A percentile compares a stretch with the other conserved stretches of the same genome.
These are phyloP conservation scores for Pseudachorutes palmiensis DNA, from an alignment of 1,140 invertebrate genomes.

Conservation along the genomic window DNA sequence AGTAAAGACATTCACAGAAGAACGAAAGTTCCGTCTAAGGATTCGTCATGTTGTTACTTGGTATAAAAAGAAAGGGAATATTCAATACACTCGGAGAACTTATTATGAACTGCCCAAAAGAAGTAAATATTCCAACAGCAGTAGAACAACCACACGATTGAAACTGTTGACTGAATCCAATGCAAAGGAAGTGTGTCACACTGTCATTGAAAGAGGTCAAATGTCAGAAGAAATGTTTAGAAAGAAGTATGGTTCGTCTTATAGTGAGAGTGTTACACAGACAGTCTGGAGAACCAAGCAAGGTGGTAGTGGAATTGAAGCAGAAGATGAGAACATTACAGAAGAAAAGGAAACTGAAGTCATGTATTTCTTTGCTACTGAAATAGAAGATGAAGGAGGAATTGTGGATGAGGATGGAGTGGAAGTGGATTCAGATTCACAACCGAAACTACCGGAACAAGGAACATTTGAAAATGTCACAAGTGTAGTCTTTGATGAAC, in stretches of 20 bases:
- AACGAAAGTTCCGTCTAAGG: neutral
- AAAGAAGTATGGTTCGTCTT: no score
- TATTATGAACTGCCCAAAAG: neutral
- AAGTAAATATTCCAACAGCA: neutral
- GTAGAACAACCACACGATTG: neutral
- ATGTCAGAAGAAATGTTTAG: no score
- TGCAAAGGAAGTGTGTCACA: neutral
- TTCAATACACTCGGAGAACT: neutral
- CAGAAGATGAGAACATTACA: no score
- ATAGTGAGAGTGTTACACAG: no score
- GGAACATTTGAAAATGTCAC: neutral
- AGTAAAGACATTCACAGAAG: neutral
- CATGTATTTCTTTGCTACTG: neutral
- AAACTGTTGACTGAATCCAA: no score
- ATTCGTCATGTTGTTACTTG: neutral
- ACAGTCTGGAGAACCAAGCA: no score
- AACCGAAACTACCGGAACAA: neutral
- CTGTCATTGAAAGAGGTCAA: neutral
- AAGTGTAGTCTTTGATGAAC: no score
- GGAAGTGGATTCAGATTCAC: neutral
- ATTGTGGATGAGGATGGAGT: neutral
- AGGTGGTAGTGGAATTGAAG: no score
- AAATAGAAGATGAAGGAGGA: neutral
- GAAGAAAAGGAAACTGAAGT: neutral
- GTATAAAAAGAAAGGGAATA: neutral